Percentiles rank a stretch among this genome's conserved stretches.
phyloP scores from a whole-genome alignment of 35 echinoderm and acorn worm species.

The Strongylocentrotus purpuratus region DNA sequence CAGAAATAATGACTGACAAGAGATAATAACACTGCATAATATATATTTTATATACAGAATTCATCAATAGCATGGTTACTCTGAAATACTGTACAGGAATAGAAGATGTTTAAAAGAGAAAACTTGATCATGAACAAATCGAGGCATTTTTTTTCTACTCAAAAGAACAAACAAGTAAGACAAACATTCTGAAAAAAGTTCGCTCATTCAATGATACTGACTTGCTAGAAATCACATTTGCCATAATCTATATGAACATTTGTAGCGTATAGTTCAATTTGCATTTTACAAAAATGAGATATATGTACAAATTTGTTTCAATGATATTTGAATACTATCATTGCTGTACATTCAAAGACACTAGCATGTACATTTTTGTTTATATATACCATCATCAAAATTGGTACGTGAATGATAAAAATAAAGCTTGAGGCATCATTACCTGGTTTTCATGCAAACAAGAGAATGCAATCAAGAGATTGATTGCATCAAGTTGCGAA shows the following conservation, averaged over 20 bases:
- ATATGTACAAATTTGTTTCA: slow-evolving; percentile 6
- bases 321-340: background rate
- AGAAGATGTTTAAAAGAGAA: background rate
- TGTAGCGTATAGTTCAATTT: background rate
- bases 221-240: background rate
- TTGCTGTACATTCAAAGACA: background rate
- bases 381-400: background rate
- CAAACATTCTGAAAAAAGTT: background rate
- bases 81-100: background rate
- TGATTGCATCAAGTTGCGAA: background rate
- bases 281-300: background rate
- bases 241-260: background rate
- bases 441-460: background rate
- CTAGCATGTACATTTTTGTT: background rate
- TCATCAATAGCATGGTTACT: background rate
- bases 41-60: background rate
- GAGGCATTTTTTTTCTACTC: no score
- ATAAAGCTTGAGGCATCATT: background rate
- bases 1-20: background rate
- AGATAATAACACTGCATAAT: background rate
- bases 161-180: no score
- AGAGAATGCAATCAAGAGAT: no score
- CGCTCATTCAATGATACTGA: background rate
- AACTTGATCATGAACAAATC: background rate
- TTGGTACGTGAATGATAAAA: background rate